Evolutionary conservation across 2,888 invertebrate genomes (phyloP), one percentile per base, ranked within the genome.

Genomic region (Epirrita christyi): DNA sequence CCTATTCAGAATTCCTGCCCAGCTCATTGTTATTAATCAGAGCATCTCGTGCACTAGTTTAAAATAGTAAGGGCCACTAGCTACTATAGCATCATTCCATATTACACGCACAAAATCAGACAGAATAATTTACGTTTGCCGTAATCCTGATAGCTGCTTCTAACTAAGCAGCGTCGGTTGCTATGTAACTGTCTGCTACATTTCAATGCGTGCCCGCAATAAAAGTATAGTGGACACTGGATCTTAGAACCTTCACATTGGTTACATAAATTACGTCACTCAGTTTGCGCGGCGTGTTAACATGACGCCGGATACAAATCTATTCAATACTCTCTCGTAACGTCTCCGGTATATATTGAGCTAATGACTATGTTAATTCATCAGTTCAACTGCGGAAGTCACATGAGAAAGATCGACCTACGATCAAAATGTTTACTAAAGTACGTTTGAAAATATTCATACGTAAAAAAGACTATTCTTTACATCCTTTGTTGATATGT

Each of bases 321-420:
- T 86, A 86, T 85, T 85, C 88, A 86, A 83, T 87, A 88, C 87
- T 86, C 86, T 88, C 90, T 84, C 88, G 89, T 89, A 87, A 88
- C 91, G 86, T 90, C 89, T 89, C 86, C 83, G 76, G 85, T 92
- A 92, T 92, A 92, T 91, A 92, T 90, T 89, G 87, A 85, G 88
- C 84, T 88, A 84, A 88, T 86, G 81, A 82, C 83, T 86, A 86
- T 88, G 86, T 83, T 85, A 86, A 88, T 88, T 85, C 88, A 89
- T 81, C 91, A 92, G 90, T 92, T 85, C 81, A 80, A 85, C 85
- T 71, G 72, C 85, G 88, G 88, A 90, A 90, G 88, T 86, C 88
- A 75, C 70, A 81, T 83, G 68, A 88, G 88, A 86, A 85, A 83
- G 85, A 89, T 76, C 86, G 80, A 66, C 85, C 86, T 85, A 83